phyloP scores from a whole-genome alignment of 2,888 invertebrate genomes.

The Torymus tubicola region DNA sequence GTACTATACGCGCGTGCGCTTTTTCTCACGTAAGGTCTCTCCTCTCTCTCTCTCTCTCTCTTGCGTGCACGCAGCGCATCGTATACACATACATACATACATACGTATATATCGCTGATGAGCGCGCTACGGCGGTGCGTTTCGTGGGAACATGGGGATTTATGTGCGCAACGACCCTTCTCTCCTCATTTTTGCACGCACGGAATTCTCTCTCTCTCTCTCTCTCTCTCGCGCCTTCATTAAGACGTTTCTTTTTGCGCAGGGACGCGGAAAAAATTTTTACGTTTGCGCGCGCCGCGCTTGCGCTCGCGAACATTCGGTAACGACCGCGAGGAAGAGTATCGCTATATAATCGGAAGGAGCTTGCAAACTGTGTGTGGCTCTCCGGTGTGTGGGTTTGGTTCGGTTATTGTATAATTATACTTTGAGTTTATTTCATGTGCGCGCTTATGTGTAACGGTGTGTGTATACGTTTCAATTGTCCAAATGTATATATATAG shows the following conservation, averaged over 20 bases:
- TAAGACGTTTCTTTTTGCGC: slow-evolving; percentile 26
- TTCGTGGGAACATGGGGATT: slow-evolving; percentile 55
- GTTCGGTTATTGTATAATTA: no score
- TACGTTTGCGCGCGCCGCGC: background rate
- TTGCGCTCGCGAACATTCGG: background rate
- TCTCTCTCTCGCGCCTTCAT: slow-evolving; percentile 29
- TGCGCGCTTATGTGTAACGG: no score
- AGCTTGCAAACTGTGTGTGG: no score
- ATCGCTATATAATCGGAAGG: no score
- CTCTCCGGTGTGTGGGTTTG: no score
- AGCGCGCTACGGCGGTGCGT: slow-evolving; percentile 17
- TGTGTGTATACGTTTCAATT: no score
- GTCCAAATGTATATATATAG: no score
- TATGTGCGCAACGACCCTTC: slow-evolving; percentile 7
- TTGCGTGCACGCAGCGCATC: background rate
- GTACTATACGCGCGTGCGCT: slow-evolving; percentile 23
- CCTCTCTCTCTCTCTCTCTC: no score
- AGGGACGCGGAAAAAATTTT: background rate
- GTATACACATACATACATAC: background rate
- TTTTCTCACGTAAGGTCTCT: slow-evolving; percentile 37
- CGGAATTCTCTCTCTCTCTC: no score
- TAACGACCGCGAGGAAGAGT: no score
- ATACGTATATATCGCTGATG: background rate
- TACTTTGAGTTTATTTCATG: no score
- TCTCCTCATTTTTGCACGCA: slow-evolving; percentile 19